Percentiles rank a stretch among this genome's conserved stretches.
phyloP scores from a whole-genome alignment of 1,140 invertebrate genomes.

The Tetraneura akinire region DNA sequence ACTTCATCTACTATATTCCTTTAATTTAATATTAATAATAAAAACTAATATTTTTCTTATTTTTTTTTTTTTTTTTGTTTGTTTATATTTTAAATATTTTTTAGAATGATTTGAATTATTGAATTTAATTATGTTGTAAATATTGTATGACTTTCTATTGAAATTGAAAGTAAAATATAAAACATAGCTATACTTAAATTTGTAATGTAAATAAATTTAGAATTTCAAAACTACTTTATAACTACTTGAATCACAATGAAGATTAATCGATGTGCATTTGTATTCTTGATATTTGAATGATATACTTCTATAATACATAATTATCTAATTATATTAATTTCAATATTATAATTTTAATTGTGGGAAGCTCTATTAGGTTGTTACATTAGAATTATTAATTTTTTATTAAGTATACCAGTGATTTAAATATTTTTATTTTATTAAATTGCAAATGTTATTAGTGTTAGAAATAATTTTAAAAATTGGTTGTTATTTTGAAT shows the following conservation, averaged over 20 bases:
- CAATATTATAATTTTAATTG: not conserved
- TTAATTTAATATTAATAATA: constrained; percentile 1
- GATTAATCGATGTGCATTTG: not conserved
- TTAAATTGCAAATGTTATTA: not conserved
- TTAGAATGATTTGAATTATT: constrained; percentile 13
- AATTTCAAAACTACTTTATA: not conserved
- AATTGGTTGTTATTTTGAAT: not conserved
- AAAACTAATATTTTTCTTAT: not conserved
- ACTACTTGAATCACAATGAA: not conserved
- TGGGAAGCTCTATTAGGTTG: not conserved
- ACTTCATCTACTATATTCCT: constrained; percentile 8
- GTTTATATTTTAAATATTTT: constrained; percentile 16
- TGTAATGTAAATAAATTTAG: no score
- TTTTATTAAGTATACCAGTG: not conserved
- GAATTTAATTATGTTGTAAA: constrained; percentile 14
- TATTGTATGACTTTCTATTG: constrained; percentile 13
- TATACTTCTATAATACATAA: not conserved
- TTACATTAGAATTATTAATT: not conserved
- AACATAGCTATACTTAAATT: not conserved
- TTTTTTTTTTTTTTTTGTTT: not conserved
- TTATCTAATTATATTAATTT: not conserved
- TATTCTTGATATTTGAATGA: not conserved
- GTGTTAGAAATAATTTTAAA: not conserved
- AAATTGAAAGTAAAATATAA: not conserved
- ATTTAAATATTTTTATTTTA: not conserved